Percentiles rank a stretch among this genome's conserved stretches.
Evolutionary conservation across 2,888 invertebrate genomes (phyloP).

Genomic region (Lottia gigantea): DNA sequence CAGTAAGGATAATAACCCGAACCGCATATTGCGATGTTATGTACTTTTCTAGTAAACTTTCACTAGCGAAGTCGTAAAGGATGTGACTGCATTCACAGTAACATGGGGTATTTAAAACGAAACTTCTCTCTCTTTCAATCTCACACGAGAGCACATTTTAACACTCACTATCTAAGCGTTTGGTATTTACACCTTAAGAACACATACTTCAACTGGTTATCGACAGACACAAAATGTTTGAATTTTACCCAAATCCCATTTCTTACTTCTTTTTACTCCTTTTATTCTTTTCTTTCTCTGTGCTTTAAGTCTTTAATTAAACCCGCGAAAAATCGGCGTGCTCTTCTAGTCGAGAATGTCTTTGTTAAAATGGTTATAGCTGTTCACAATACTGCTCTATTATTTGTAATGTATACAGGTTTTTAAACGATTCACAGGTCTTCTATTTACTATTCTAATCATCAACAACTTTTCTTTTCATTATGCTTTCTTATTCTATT

Average conservation of each 20-base stretch:
- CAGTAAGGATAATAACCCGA: no score
- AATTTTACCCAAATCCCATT: neutral
- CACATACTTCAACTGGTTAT: constrained; percentile 2
- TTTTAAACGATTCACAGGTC: neutral
- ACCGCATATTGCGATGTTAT: no score
- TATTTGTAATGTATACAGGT: constrained; percentile 9
- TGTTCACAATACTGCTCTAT: no score
- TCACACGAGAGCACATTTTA: constrained; percentile 7
- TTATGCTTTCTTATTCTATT: no score
- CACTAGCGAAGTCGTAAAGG: neutral
- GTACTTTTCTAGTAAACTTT: no score
- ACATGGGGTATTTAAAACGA: neutral
- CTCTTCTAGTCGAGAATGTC: no score
- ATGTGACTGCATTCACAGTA: constrained; percentile 5
- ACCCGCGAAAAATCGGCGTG: neutral
- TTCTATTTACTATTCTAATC: constrained; percentile 1
- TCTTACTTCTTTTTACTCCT: neutral
- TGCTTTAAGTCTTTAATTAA: constrained; percentile 8
- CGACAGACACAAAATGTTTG: constrained; percentile 7
- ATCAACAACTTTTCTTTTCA: neutral
- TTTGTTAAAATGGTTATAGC: no score
- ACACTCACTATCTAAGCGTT: constrained; percentile 6
- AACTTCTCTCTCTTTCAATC: neutral
- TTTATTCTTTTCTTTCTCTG: neutral
- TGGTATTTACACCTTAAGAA: constrained; percentile 7